Base-by-base conservation (phyloP, 1,140 invertebrate genomes). In the Gonatopus flavifemur region DNA sequence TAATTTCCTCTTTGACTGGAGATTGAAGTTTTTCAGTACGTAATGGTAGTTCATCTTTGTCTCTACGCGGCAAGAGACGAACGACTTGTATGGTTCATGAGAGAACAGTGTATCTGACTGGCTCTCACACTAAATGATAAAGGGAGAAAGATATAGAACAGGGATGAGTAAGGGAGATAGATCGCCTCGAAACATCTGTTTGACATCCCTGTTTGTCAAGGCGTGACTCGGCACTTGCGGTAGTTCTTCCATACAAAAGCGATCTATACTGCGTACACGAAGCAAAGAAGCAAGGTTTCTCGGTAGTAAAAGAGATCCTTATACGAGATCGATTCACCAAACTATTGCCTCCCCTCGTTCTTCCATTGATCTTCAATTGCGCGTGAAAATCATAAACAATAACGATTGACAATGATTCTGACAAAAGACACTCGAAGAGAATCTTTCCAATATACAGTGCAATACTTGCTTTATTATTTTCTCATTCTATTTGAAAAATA, bases 201-300 rank as follows among this genome's bases (percentile, higher is more conserved):
- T 78, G 76, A 77, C 74, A 76, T 77, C 74, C 71, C 72, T 70
- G 74, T 77, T 76, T 74, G 74, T 67, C 76, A 77, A 76, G 76
- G 76, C 76, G 76, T 78, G 76, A 78, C 75, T 78, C 73, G 72
- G 69, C 76, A 77, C 76, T 78, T 76, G 72, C 62, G 66, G 59
- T 60, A 15, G 7, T 55, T 32, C 40, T 25, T 65, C 66, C 62
- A 61, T 56, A 71, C 66, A 72, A 71, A 70, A 62, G 58, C 64
- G 48, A 73, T 70, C 64, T 37, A n/a, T n/a, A 55, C 52, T 20
- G 50, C 39, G 55, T n/a, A n/a, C 56, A 56, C 52, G 64, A 67
- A 61, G 56, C n/a, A n/a, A n/a, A 61, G 3, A 9, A 18, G 13
- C 25, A 38, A 42, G 30, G 41, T 61, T 58, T 28, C 41, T 51